Base-by-base conservation (phyloP, 1,140 invertebrate genomes). In the Theocolax elegans region DNA sequence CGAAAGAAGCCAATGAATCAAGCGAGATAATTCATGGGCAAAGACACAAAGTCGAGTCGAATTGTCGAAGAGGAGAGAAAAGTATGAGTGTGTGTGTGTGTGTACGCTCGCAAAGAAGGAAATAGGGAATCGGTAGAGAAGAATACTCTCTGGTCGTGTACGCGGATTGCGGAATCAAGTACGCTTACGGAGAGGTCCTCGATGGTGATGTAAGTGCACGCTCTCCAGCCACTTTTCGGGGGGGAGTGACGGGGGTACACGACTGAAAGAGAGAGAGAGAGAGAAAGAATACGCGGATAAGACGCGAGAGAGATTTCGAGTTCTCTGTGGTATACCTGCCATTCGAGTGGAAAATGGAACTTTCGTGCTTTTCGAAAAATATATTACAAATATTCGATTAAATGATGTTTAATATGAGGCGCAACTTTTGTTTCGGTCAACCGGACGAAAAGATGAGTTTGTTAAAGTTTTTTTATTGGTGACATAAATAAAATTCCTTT, bases 151-250 rank as follows among this genome's bases (percentile, higher is more conserved):
- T 40, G 2, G 56, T 4, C 31, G 40, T 25, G 40, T 65, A 54
- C 77, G 72, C 74, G 71, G 76, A 77, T 80, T 79, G 75, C 74
- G 74, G 80, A 81, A 84, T 84, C 81, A 82, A 84, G 79, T 73
- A 76, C 75, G 75, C 77, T 81, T 74, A 54, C 72, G 76, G 72
- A 60, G 68, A 67, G 19, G 46, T 21, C 51, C 19, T 49, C 19
- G 71, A 42, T 35, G 42, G 40, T 15, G 35, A 48, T 31, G 64
- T 67, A 54, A 51, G 66, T 68, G 44, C 66, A 40, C 21, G 48
- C 48, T 21, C 48, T 49, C 23, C 48, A 23, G n/a, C 7, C 42
- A 35, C 31, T 35, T 35, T 35, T 35, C 31, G 31, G 31, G 31
- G 10, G 31, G 10, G 10, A 35, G 31, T 35, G n/a, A n/a, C n/a